Percentiles rank a stretch among this genome's conserved stretches.
Conservation (phyloP, 2,797 vertebrate genomes). For the Zonotrichia albicollis region DNA sequence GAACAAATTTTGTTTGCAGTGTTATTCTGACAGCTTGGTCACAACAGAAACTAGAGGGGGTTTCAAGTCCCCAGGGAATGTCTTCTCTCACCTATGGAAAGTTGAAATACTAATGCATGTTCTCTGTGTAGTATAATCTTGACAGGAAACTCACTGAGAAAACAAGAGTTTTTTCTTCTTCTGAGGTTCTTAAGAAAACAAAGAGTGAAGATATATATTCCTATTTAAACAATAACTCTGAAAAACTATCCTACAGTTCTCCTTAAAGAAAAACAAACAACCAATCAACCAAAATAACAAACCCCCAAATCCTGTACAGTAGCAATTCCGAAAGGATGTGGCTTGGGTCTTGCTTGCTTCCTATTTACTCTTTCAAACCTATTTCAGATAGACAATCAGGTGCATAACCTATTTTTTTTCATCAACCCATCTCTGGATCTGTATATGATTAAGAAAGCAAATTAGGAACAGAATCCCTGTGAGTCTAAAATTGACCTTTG, state of each 20-base stretch:
- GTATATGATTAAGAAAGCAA: neutral
- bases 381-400: neutral
- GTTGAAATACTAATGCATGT: neutral
- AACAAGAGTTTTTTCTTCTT: neutral
- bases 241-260: neutral
- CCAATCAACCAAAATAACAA: neutral
- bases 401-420: neutral
- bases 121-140: neutral
- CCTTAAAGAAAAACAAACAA: neutral
- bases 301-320: rapidly evolving
- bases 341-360: neutral
- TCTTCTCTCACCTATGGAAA: neutral
- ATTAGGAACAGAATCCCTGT: neutral
- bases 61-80: neutral
- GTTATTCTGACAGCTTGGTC: neutral
- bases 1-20: neutral
- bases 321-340: neutral
- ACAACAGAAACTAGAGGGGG: neutral
- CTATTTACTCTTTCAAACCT: neutral
- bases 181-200: neutral
- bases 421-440: neutral
- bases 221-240: neutral
- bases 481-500: neutral
- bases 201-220: neutral
- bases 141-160: neutral